Conservation (phyloP, 2,888 invertebrate genomes). For the Drosophila picticornis region DNA sequence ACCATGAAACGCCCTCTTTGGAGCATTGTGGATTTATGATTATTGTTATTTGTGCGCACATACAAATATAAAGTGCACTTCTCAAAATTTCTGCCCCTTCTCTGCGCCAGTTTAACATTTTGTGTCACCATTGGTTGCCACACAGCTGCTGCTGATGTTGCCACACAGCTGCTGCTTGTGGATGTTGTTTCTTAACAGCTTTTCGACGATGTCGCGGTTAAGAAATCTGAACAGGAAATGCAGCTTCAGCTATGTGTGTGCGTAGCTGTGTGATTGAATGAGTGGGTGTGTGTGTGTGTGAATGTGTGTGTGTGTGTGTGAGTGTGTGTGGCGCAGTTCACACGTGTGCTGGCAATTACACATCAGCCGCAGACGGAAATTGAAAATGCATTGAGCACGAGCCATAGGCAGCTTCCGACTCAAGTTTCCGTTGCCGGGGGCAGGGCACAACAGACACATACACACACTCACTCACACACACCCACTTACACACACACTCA, state of each 20-base stretch:
- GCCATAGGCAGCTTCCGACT: slow-evolving; percentile 51
- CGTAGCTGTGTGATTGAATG: too few relatives aligned
- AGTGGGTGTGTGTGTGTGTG: neutral
- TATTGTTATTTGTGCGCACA: slow-evolving; percentile 55
- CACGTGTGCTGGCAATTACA: slow-evolving; percentile 64
- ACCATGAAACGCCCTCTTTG: slow-evolving; percentile 29
- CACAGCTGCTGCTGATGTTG: slow-evolving; percentile 6
- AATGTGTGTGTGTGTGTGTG: neutral
- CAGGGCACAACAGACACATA: neutral
- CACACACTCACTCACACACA: neutral
- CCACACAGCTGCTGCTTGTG: slow-evolving; percentile 15
- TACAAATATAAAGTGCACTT: slow-evolving; percentile 24
- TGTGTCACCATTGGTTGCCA: slow-evolving; percentile 49
- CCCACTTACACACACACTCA: neutral
- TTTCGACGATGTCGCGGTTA: slow-evolving; percentile 17
- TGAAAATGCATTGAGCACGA: slow-evolving; percentile 61
- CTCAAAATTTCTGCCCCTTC: neutral
- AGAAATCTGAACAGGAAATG: slow-evolving; percentile 45
- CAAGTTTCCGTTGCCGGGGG: slow-evolving; percentile 52
- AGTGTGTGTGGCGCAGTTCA: slow-evolving; percentile 14
- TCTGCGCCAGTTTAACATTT: slow-evolving; percentile 37
- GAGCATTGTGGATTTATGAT: slow-evolving; percentile 48
- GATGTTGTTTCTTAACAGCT: slow-evolving; percentile 15
- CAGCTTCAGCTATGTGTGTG: slow-evolving; percentile 4
- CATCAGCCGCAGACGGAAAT: slow-evolving; percentile 58